Evolutionary conservation across 2,888 invertebrate species (phyloP).

Genomic region (Drosophila flavopinicola): DNA sequence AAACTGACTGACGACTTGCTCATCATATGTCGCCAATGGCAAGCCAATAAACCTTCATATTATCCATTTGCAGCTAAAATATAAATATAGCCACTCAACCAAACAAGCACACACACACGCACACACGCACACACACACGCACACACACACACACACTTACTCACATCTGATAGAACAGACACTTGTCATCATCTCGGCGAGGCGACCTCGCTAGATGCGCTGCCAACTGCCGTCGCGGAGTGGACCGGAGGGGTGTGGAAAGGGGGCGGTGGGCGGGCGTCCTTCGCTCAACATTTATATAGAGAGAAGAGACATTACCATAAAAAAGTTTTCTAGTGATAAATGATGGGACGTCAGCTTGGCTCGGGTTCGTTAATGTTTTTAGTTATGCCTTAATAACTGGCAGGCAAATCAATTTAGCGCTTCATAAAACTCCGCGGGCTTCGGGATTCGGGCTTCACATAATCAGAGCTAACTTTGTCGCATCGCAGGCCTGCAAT

Average conservation of each 20-base stretch:
- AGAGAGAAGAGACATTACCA: constrained; percentile 42
- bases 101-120: constrained; percentile 21
- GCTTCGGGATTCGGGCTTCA: not conserved
- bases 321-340: constrained; percentile 62
- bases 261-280: constrained; percentile 23
- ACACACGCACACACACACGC: constrained; percentile 4
- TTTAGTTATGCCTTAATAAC: constrained; percentile 75
- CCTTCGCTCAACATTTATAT: constrained; percentile 53
- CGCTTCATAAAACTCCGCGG: constrained; percentile 64
- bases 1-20: constrained; percentile 29
- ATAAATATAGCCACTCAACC: constrained; percentile 42
- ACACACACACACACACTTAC: constrained; percentile 7
- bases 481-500: constrained; percentile 44
- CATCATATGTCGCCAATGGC: constrained; percentile 37
- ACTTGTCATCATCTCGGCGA: constrained; percentile 50
- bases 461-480: constrained; percentile 58
- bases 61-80: constrained; percentile 43
- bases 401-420: constrained; percentile 72
- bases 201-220: constrained; percentile 58
- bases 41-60: constrained; percentile 56
- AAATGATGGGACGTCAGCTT: constrained; percentile 69
- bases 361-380: constrained; percentile 66
- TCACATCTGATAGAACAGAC: constrained; percentile 12
- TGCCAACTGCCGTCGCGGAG: constrained; percentile 42
- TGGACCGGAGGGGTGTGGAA: constrained; percentile 20